phyloP scores from a whole-genome alignment of 2,888 invertebrate genomes.

The Endomychus coccineus region DNA sequence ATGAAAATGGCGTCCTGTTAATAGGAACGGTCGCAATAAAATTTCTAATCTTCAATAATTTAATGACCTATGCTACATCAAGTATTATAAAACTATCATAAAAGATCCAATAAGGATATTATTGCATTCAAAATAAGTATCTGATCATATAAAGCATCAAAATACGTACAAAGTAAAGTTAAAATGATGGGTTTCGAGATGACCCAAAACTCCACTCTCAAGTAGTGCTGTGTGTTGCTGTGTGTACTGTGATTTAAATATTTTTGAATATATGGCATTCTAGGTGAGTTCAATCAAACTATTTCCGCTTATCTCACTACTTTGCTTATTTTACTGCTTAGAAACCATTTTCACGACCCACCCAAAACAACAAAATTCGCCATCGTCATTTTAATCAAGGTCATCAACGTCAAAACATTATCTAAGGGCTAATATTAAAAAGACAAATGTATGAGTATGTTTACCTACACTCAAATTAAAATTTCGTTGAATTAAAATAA shows the following conservation, averaged over 20 bases:
- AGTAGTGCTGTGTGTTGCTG: conserved; percentile 24
- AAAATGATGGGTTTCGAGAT: conserved; percentile 21
- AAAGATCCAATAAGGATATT: conserved; percentile 16
- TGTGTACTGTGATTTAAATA: conserved; percentile 20
- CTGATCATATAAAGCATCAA: conserved; percentile 21
- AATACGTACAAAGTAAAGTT: conserved; percentile 19
- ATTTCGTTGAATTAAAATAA: conserved; percentile 16
- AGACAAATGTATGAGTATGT: conserved; percentile 9
- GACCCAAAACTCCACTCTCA: conserved; percentile 21
- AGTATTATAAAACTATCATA: conserved; percentile 32
- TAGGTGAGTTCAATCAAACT: conserved; percentile 31
- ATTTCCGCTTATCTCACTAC: conserved; percentile 18
- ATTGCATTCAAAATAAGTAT: conserved; percentile 20
- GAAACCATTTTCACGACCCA: conserved; percentile 30
- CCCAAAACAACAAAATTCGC: conserved; percentile 31
- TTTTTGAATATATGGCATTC: conserved; percentile 22
- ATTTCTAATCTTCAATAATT: conserved; percentile 35
- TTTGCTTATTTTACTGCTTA: conserved; percentile 21
- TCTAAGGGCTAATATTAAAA: conserved; percentile 1
- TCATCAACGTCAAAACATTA: conserved; percentile 33
- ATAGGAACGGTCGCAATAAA: conserved; percentile 38
- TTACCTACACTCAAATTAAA: conserved; percentile 14
- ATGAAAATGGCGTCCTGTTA: conserved; percentile 39
- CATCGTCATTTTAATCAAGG: conserved; percentile 36
- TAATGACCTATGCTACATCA: conserved; percentile 41